A percentile compares a stretch with the other conserved stretches of the same genome.
Conservation (phyloP, 2,888 invertebrate genomes). For the Chymomyza fuscimana region DNA sequence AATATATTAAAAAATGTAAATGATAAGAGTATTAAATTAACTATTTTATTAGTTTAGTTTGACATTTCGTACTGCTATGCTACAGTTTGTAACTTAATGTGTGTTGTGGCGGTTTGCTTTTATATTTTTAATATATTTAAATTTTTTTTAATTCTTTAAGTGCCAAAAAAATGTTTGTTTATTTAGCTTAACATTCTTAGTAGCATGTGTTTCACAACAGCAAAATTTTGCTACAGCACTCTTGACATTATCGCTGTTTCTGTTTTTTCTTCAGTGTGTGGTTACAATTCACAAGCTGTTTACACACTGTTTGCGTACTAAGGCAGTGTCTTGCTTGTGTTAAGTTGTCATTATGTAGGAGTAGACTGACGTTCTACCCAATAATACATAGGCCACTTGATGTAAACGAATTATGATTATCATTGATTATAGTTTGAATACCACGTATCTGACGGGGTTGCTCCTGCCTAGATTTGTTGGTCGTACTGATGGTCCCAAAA, state of each 20-base stretch:
- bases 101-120: no score
- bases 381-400: constrained; percentile 76
- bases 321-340: accelerated
- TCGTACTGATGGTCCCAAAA: constrained; percentile 76
- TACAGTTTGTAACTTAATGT: not conserved
- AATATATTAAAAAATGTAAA: not conserved
- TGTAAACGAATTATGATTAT: constrained; percentile 75
- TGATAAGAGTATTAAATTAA: no score
- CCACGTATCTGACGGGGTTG: constrained; percentile 78
- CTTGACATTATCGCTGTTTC: not conserved
- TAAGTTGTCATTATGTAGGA: constrained; percentile 74
- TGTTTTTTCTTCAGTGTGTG: not conserved
- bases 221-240: no score
- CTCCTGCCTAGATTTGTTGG: constrained; percentile 78
- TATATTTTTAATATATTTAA: not conserved
- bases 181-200: no score
- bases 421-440: constrained; percentile 73
- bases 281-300: constrained; percentile 67
- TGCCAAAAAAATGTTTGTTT: no score
- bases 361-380: constrained; percentile 79
- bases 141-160: not conserved
- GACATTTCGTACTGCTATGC: no score
- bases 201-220: no score
- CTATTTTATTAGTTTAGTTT: no score
- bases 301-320: not conserved